These are phyloP conservation scores for Equus przewalskii DNA, from an alignment of 2,113 vertebrate genomes.

Conservation along the genomic window DNA sequence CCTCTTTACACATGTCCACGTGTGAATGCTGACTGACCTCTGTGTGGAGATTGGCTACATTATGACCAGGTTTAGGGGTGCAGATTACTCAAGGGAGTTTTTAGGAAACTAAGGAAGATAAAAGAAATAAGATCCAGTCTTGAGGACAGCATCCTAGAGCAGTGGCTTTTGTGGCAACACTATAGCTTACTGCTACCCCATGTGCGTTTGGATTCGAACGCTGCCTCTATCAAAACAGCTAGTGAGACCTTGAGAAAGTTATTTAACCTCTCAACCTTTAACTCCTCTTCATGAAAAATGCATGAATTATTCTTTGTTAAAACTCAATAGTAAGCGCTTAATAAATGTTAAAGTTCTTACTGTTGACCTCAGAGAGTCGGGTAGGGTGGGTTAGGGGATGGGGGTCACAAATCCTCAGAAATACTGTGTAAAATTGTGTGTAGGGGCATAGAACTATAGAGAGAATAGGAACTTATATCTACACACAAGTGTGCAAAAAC, in stretches of 20 bases:
- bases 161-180: not conserved
- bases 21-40: not conserved
- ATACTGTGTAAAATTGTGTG: not conserved
- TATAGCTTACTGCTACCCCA: not conserved
- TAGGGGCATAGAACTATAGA: not conserved
- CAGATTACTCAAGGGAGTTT: not conserved
- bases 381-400: not conserved
- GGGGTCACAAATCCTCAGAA: not conserved
- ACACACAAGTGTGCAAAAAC: not conserved
- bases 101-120: not conserved
- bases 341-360: not conserved
- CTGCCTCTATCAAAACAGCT: not conserved
- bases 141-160: not conserved
- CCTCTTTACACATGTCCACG: not conserved
- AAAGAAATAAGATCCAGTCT: constrained; percentile 14
- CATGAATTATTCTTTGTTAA: constrained; percentile 10
- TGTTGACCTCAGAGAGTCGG: not conserved
- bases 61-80: not conserved
- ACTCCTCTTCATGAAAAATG: constrained; percentile 2
- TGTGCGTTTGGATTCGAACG: not conserved
- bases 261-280: not conserved
- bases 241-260: constrained; percentile 8
- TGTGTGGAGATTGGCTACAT: not conserved
- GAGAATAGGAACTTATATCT: not conserved
- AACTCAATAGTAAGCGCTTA: not conserved